phyloP scores from a whole-genome alignment of 2,888 invertebrate genomes.

The Pseudolycoriella hygida region DNA sequence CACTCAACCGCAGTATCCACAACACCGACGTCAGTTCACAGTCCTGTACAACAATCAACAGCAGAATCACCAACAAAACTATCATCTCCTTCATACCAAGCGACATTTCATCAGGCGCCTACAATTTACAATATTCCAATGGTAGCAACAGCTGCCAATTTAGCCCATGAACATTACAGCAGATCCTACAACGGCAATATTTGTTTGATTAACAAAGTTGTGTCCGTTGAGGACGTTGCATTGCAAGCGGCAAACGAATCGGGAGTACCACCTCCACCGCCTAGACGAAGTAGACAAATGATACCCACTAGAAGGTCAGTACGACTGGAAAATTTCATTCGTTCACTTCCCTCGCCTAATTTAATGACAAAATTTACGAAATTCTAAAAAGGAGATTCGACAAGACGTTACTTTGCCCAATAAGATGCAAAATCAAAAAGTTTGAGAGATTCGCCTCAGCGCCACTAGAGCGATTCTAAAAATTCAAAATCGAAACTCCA shows the following conservation, averaged over 20 bases:
- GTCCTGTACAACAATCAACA: neutral
- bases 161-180: neutral
- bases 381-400: too few species aligned
- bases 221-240: neutral
- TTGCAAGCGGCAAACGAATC: slow-evolving; percentile 19
- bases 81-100: slow-evolving; percentile 4
- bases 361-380: neutral
- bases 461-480: too few species aligned
- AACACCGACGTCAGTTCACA: neutral
- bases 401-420: too few species aligned
- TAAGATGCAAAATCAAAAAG: too few species aligned
- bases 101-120: slow-evolving; percentile 2
- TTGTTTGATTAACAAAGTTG: neutral
- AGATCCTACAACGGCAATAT: neutral
- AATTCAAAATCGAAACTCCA: too few species aligned
- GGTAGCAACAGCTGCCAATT: neutral
- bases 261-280: slow-evolving; percentile 30
- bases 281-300: slow-evolving; percentile 18
- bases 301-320: slow-evolving; percentile 17
- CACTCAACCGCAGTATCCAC: neutral
- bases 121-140: neutral
- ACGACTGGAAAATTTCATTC: too few species aligned
- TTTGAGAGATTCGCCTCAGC: too few species aligned
- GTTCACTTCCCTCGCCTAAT: too few species aligned
- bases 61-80: neutral